Evolutionary conservation across 2,797 vertebrate species (phyloP).

Genomic region (Anisognathus igniventris): DNA sequence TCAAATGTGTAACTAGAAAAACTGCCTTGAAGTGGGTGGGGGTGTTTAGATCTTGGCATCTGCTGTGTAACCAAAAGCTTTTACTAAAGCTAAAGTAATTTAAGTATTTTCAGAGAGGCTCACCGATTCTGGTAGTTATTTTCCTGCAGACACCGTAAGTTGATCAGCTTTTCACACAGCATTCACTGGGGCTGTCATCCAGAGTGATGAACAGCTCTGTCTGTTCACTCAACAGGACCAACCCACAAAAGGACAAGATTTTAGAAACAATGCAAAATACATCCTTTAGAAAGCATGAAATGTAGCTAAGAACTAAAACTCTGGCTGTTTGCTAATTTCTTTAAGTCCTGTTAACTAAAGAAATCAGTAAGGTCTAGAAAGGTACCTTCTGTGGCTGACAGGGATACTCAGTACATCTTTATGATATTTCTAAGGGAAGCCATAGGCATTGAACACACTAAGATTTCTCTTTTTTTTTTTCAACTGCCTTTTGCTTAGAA

Average conservation of each 20-base stretch:
- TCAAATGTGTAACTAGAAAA: background rate
- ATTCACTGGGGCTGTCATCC: background rate
- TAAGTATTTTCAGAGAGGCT: background rate
- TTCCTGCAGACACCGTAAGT: background rate
- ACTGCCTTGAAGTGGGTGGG: background rate
- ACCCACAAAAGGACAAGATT: background rate
- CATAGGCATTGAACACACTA: background rate
- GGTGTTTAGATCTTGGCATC: background rate
- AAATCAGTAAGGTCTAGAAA: background rate
- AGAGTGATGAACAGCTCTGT: accelerated
- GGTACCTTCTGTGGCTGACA: background rate
- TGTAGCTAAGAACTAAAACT: background rate
- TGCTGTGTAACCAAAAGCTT: conserved; percentile 13
- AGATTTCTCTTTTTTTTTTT: background rate
- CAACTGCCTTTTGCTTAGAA: background rate
- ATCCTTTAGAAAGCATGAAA: background rate
- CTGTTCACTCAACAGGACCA: background rate
- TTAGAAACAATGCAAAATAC: background rate
- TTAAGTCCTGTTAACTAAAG: background rate
- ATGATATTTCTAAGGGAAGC: background rate
- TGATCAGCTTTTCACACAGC: background rate
- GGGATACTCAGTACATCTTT: background rate
- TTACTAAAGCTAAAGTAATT: conserved; percentile 19
- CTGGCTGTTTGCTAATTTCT: background rate
- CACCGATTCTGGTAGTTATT: background rate